A percentile compares a stretch with the other conserved stretches of the same genome.
Evolutionary conservation across 2,888 invertebrate genomes (phyloP).

Genomic region (Clivina fossor): DNA sequence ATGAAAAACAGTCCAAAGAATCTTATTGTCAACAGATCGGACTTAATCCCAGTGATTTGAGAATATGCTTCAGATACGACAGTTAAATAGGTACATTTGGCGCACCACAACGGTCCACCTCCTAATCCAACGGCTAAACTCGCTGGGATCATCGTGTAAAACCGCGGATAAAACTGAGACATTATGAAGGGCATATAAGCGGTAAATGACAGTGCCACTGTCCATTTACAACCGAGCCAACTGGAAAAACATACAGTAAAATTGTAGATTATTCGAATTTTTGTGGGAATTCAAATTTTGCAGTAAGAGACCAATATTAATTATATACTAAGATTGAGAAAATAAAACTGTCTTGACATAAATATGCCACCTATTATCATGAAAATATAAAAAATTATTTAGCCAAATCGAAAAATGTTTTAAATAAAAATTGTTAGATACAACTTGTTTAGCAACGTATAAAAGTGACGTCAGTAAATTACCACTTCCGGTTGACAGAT

Average conservation of each 20-base stretch:
- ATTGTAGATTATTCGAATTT: no score
- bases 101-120: slow-evolving; percentile 93
- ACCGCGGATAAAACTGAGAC: slow-evolving; percentile 86
- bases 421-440: no score
- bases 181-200: slow-evolving; percentile 91
- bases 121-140: slow-evolving; percentile 83
- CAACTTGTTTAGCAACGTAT: no score
- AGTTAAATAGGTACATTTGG: slow-evolving; percentile 92
- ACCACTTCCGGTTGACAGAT: no score
- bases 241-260: slow-evolving; percentile 54
- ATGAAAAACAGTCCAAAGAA: slow-evolving; percentile 97
- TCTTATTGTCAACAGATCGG: slow-evolving; percentile 80
- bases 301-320: no score
- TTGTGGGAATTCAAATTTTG: no score
- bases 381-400: no score
- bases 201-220: slow-evolving; percentile 79
- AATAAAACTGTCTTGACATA: no score
- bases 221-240: slow-evolving; percentile 89
- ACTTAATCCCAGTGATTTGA: slow-evolving; percentile 65
- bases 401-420: no score
- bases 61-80: slow-evolving; percentile 80
- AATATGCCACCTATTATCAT: no score
- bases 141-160: slow-evolving; percentile 81
- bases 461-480: no score
- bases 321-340: no score